phyloP scores from a whole-genome alignment of 2,888 invertebrate genomes.

The Andrena haemorrhoa region DNA sequence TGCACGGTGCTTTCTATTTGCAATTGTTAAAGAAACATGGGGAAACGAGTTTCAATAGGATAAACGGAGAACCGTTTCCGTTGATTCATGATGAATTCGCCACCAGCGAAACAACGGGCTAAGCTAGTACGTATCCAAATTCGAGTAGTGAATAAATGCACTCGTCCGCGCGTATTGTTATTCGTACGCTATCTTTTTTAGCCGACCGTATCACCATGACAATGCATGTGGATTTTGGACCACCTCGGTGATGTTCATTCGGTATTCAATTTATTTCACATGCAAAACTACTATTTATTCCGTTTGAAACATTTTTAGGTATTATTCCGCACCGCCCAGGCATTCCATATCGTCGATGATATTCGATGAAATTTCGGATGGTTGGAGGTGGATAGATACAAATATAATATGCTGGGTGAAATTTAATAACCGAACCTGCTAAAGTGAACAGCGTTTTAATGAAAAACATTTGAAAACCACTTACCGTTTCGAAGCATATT shows the following conservation, averaged over 20 bases:
- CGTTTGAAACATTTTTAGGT: neutral
- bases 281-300: neutral
- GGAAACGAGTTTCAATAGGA: constrained; percentile 2
- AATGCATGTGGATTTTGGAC: constrained; percentile 40
- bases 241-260: constrained; percentile 23
- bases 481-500: no score
- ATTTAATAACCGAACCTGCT: no score
- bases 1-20: neutral
- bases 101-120: constrained; percentile 17
- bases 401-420: neutral
- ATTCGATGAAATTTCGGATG: neutral
- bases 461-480: no score
- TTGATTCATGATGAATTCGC: constrained; percentile 9
- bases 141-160: constrained; percentile 24
- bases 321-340: neutral
- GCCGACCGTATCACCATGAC: constrained; percentile 39
- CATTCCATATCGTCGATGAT: neutral
- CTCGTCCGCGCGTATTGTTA: constrained; percentile 10
- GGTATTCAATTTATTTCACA: neutral
- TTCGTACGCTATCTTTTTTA: neutral
- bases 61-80: constrained; percentile 16
- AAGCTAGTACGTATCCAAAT: constrained; percentile 30
- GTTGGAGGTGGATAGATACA: no score
- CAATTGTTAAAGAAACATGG: constrained; percentile 17
- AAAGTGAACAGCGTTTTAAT: no score